Conservation (phyloP, 2,797 vertebrate genomes). For the Luscinia megarhynchos region DNA sequence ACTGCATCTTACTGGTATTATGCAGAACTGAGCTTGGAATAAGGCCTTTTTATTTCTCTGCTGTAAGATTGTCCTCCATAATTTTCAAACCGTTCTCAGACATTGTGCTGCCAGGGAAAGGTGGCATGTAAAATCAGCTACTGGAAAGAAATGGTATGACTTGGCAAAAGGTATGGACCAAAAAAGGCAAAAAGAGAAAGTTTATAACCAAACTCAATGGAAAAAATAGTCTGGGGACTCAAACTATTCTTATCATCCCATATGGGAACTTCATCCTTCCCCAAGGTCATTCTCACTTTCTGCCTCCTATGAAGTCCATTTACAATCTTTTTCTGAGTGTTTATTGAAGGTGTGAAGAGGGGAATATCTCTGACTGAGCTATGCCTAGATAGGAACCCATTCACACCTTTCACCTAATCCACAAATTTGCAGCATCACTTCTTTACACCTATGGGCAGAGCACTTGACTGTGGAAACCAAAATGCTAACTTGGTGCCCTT, state of each 20-base stretch:
- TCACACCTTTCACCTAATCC: background rate
- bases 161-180: background rate
- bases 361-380: background rate
- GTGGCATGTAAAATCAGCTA: conserved; percentile 20
- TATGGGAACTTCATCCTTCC: background rate
- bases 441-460: background rate
- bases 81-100: conserved; percentile 39
- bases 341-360: background rate
- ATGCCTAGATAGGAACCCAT: background rate
- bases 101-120: conserved; percentile 22
- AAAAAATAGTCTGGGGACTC: background rate
- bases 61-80: background rate
- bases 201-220: background rate
- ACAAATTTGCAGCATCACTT: background rate
- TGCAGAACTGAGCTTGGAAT: conserved; percentile 10
- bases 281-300: background rate
- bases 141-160: conserved; percentile 1
- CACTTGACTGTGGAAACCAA: background rate
- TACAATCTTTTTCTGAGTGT: background rate
- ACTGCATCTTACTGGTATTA: conserved; percentile 11
- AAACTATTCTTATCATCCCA: background rate
- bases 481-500: background rate
- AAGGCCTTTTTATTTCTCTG: conserved; percentile 40
- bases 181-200: background rate
- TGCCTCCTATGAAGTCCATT: background rate